Evolutionary conservation across 2,797 vertebrate genomes (phyloP).

Genomic region (Clamator glandarius): DNA sequence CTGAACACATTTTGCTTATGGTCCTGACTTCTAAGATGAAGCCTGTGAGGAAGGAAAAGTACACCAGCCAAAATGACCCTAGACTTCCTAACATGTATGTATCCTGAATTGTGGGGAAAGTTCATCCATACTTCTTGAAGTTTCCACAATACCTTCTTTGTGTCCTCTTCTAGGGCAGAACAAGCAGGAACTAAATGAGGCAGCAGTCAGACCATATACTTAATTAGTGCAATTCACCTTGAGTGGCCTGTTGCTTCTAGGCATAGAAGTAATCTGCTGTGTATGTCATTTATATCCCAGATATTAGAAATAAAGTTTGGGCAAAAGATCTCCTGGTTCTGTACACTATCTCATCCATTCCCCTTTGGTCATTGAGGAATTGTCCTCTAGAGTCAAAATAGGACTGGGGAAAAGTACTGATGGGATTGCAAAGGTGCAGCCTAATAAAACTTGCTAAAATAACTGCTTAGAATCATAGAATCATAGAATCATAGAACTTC

Average conservation of each 20-base stretch:
- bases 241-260: background rate
- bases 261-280: background rate
- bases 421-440: background rate
- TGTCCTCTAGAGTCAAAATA: background rate
- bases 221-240: slow-evolving; percentile 26
- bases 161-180: background rate
- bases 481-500: no score
- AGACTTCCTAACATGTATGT: background rate
- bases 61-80: background rate
- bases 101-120: background rate
- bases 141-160: slow-evolving; percentile 24
- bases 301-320: background rate
- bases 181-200: slow-evolving; percentile 34
- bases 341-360: background rate
- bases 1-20: background rate
- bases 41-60: background rate
- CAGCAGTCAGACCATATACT: background rate
- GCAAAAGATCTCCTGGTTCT: background rate
- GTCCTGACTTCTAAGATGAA: background rate
- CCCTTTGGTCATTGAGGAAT: background rate
- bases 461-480: background rate
- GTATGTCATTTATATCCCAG: background rate
- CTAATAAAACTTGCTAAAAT: background rate
- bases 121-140: background rate
- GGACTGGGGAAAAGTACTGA: background rate